A percentile compares a stretch with the other conserved stretches of the same genome.
Evolutionary conservation across 2,888 invertebrate species (phyloP).

Genomic region (Brachypterus glaber): DNA sequence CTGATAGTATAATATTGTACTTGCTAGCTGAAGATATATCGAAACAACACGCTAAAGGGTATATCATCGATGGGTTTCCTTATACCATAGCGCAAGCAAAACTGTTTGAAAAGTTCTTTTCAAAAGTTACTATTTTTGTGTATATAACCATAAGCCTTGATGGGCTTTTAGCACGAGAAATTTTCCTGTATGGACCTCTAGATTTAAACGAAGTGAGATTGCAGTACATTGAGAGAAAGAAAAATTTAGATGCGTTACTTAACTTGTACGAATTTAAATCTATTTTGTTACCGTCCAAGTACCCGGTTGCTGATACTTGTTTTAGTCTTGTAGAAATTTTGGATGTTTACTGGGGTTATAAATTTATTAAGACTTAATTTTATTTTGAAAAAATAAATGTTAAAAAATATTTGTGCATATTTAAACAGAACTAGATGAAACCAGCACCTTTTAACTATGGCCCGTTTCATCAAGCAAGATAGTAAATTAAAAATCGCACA

Average conservation of each 20-base stretch:
- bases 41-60: not conserved
- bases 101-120: conserved; percentile 9
- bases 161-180: not conserved
- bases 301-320: not conserved
- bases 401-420: no score
- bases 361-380: no score
- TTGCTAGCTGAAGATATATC: not conserved
- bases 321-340: no score
- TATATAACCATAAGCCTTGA: not conserved
- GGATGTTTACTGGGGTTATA: no score
- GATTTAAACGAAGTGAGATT: not conserved
- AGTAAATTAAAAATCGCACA: no score
- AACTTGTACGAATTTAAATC: not conserved
- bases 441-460: no score
- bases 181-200: not conserved
- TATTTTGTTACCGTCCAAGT: not conserved
- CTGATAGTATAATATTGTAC: not conserved
- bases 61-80: conserved; percentile 2
- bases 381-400: no score
- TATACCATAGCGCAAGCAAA: not conserved
- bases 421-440: no score
- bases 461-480: no score
- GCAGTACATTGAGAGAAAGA: not conserved
- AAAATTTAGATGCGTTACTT: not conserved
- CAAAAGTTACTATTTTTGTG: not conserved